A percentile compares a stretch with the other conserved stretches of the same genome.
Evolutionary conservation across 2,888 invertebrate species (phyloP).

Genomic region (Celastrina argiolus): DNA sequence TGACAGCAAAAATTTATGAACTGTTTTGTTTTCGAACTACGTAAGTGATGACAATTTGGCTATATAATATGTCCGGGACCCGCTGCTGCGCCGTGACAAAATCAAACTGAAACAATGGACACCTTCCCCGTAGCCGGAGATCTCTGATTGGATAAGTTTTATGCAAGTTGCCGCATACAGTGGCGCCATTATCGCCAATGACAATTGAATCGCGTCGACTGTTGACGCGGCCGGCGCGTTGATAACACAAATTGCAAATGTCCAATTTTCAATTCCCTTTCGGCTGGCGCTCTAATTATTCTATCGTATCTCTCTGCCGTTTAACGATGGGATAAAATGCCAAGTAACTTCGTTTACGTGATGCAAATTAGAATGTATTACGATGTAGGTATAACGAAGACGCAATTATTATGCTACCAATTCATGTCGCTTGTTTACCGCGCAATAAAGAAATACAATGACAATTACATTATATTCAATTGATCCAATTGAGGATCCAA

Average conservation of each 20-base stretch:
- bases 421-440: no score
- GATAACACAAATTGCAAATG: constrained; percentile 17
- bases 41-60: no score
- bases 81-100: neutral
- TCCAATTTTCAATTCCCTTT: constrained; percentile 17
- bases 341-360: neutral
- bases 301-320: neutral
- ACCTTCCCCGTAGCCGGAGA: constrained; percentile 27
- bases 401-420: no score
- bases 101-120: constrained; percentile 29
- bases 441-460: no score
- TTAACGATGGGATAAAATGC: neutral
- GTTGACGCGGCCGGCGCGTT: constrained; percentile 7
- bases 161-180: constrained; percentile 34
- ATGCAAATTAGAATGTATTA: neutral
- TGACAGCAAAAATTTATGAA: no score
- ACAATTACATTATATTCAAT: no score
- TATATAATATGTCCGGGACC: no score
- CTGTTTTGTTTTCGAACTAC: no score
- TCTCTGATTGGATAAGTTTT: constrained; percentile 32
- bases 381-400: no score
- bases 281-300: constrained; percentile 16
- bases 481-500: no score
- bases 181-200: constrained; percentile 32
- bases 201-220: constrained; percentile 29